phyloP scores from a whole-genome alignment of 2,888 invertebrate species.

The Lamproptera curius region DNA sequence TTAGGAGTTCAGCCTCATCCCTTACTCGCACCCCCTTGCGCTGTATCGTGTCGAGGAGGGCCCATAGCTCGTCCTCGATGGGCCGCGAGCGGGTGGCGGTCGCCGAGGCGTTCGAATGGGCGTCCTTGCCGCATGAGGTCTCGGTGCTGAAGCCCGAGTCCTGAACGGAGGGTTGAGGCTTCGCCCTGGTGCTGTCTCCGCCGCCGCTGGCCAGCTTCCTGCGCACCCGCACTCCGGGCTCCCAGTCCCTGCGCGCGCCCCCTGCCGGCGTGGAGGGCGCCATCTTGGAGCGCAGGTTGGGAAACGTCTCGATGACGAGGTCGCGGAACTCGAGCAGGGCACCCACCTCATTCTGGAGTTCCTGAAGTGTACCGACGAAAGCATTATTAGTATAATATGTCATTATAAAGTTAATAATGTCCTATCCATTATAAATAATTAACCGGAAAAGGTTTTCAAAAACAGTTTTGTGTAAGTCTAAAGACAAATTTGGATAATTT shows the following conservation, averaged over 20 bases:
- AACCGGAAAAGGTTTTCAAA: too few relatives aligned
- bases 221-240: conserved; percentile 87
- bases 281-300: conserved; percentile 93
- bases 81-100: conserved; percentile 79
- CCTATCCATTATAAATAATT: too few relatives aligned
- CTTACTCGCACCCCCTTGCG: conserved; percentile 83
- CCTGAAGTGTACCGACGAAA: conserved; percentile 55
- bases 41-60: conserved; percentile 91
- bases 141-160: conserved; percentile 95
- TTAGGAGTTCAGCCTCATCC: conserved; percentile 83
- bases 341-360: conserved; percentile 95
- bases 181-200: conserved; percentile 69
- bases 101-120: conserved; percentile 80
- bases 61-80: conserved; percentile 89
- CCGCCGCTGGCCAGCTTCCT: conserved; percentile 73
- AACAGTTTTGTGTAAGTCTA: too few relatives aligned
- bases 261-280: conserved; percentile 80
- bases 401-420: too few relatives aligned
- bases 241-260: conserved; percentile 83
- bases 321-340: conserved; percentile 94
- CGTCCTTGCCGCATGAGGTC: conserved; percentile 89
- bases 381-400: too few relatives aligned
- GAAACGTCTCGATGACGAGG: conserved; percentile 96
- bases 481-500: too few relatives aligned
- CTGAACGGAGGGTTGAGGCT: conserved; percentile 82